Percentiles rank a stretch among this genome's conserved stretches.
phyloP scores from a whole-genome alignment of 1,140 invertebrate genomes.

The Papilio polyxenes region DNA sequence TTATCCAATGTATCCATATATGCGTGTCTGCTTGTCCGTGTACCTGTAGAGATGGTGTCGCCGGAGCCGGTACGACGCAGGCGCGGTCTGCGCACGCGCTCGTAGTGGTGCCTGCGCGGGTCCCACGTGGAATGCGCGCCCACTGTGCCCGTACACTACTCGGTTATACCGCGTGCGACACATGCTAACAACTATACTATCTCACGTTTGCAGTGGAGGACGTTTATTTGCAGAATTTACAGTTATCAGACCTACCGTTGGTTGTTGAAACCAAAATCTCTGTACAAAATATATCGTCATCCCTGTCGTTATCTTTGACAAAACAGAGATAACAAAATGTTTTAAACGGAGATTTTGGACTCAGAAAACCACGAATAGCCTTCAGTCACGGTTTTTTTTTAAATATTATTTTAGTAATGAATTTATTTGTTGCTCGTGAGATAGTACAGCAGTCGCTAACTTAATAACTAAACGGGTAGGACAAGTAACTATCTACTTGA shows the following conservation, averaged over 20 bases:
- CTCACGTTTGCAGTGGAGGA: slow-evolving; percentile 43
- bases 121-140: slow-evolving; percentile 91
- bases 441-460: slow-evolving; percentile 12
- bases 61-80: slow-evolving; percentile 67
- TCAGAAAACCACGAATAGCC: too few relatives aligned
- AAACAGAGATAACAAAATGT: too few relatives aligned
- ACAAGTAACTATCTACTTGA: slow-evolving; percentile 19
- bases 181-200: slow-evolving; percentile 41
- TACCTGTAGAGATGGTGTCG: slow-evolving; percentile 75
- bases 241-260: too few relatives aligned
- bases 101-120: slow-evolving; percentile 91
- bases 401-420: neutral
- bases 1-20: slow-evolving; percentile 5
- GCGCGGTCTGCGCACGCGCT: slow-evolving; percentile 82
- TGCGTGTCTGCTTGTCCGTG: slow-evolving; percentile 11
- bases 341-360: too few relatives aligned
- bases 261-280: too few relatives aligned
- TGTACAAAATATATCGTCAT: too few relatives aligned
- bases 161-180: slow-evolving; percentile 58
- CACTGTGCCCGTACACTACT: slow-evolving; percentile 76
- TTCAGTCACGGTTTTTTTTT: neutral
- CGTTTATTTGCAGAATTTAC: too few relatives aligned
- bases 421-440: neutral
- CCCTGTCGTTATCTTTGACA: too few relatives aligned
- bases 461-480: neutral